Conservation (phyloP, 1,140 invertebrate species). For the Euura lappo region DNA sequence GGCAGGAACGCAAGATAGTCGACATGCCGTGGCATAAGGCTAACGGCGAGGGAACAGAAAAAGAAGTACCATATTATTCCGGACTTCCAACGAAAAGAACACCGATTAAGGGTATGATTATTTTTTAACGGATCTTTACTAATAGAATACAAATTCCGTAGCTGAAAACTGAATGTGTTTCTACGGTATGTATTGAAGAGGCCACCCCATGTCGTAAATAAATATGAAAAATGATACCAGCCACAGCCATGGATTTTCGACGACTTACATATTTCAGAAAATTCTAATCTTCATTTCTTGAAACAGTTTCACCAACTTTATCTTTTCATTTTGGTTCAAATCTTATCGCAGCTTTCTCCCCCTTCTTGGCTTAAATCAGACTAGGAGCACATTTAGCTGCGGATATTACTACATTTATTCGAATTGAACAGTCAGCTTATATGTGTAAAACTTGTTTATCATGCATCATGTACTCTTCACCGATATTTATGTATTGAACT, state of each 20-base stretch:
- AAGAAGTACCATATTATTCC: constrained; percentile 70
- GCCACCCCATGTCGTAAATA: constrained; percentile 23
- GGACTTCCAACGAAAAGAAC: constrained; percentile 76
- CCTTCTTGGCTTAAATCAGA: no score
- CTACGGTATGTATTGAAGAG: constrained; percentile 61
- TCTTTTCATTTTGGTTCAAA: no score
- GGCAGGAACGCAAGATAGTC: constrained; percentile 69
- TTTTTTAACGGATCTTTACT: constrained; percentile 50
- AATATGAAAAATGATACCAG: constrained; percentile 37
- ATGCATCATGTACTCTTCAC: not conserved
- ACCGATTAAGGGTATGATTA: constrained; percentile 75
- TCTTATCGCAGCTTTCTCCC: no score
- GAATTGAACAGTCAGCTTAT: no score
- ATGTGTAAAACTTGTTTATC: no score
- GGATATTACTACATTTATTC: no score
- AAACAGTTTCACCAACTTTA: no score
- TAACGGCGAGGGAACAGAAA: constrained; percentile 62
- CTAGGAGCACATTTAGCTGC: no score
- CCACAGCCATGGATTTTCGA: not conserved
- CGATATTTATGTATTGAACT: not conserved
- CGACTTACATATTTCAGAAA: not conserved
- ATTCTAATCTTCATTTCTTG: no score
- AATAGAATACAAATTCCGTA: constrained; percentile 61
- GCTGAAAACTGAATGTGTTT: constrained; percentile 47
- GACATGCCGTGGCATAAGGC: constrained; percentile 80